These are phyloP conservation scores for Gephyroberyx darwinii DNA, from an alignment of 2,797 vertebrate genomes.

Conservation along the genomic window DNA sequence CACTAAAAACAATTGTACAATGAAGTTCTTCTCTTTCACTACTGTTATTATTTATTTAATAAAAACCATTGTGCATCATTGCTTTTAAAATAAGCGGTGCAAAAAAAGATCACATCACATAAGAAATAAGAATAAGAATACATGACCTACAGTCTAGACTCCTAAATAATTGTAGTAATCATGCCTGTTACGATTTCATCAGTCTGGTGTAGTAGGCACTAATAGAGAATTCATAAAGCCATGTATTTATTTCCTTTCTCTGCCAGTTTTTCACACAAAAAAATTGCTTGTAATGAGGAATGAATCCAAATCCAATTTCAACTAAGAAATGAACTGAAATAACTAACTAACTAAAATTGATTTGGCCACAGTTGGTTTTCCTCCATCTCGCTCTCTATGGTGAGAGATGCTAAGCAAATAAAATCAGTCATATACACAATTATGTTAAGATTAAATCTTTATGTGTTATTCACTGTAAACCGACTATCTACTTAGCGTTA, in stretches of 20 bases:
- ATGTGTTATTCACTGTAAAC: constrained; percentile 4
- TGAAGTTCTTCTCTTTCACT: background rate
- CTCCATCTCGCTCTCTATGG: constrained; percentile 15
- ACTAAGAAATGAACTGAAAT: constrained; percentile 26
- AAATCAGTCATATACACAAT: constrained; percentile 36
- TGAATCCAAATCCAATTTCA: constrained; percentile 57
- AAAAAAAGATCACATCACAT: constrained; percentile 20
- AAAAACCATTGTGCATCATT: constrained; percentile 20
- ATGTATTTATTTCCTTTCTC: constrained; percentile 47
- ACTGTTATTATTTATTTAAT: constrained; percentile 11
- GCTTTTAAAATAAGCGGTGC: constrained; percentile 1
- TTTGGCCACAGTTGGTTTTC: constrained; percentile 52
- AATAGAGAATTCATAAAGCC: constrained; percentile 41
- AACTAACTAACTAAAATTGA: constrained; percentile 32
- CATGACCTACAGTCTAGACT: constrained; percentile 35
- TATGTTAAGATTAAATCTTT: constrained; percentile 30
- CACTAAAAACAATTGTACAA: constrained; percentile 16
- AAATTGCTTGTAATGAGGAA: constrained; percentile 33
- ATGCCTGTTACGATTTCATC: constrained; percentile 50
- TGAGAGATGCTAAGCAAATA: constrained; percentile 48
- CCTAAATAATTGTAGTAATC: constrained; percentile 56
- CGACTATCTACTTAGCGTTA: background rate
- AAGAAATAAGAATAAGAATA: constrained; percentile 25
- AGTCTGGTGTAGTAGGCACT: constrained; percentile 37
- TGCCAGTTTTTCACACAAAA: constrained; percentile 33